phyloP scores from a whole-genome alignment of 2,113 vertebrate genomes.

The Acrocephalus arundinaceus region DNA sequence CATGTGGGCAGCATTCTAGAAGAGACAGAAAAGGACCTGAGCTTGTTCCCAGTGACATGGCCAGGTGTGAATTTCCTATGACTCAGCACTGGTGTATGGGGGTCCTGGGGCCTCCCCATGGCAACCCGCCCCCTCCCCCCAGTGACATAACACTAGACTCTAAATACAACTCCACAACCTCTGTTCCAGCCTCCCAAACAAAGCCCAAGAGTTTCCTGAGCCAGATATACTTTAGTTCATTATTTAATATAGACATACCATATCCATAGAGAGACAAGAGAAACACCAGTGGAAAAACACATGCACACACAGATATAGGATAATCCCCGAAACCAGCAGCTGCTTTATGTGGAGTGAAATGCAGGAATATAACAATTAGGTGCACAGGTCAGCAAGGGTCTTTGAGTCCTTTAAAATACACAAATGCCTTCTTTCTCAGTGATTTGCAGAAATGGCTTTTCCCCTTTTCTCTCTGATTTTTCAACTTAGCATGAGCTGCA shows the following conservation, averaged over 20 bases:
- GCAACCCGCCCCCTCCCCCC: neutral
- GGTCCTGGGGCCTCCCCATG: neutral
- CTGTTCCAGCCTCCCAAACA: neutral
- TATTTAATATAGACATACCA: neutral
- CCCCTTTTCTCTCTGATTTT: neutral
- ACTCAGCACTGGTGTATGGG: neutral
- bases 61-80: neutral
- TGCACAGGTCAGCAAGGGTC: neutral
- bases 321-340: neutral
- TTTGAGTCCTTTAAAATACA: neutral
- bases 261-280: neutral
- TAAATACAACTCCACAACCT: neutral
- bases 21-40: neutral
- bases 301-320: neutral
- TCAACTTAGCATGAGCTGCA: neutral
- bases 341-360: neutral
- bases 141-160: neutral
- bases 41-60: neutral
- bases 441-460: neutral
- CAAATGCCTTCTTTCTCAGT: neutral
- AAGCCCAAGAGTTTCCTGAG: neutral
- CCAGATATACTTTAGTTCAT: neutral
- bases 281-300: neutral
- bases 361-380: neutral
- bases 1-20: slow-evolving; percentile 2